Evolutionary conservation across 2,113 vertebrate genomes (phyloP).

Genomic region (Neolamprologus tretocephalus): DNA sequence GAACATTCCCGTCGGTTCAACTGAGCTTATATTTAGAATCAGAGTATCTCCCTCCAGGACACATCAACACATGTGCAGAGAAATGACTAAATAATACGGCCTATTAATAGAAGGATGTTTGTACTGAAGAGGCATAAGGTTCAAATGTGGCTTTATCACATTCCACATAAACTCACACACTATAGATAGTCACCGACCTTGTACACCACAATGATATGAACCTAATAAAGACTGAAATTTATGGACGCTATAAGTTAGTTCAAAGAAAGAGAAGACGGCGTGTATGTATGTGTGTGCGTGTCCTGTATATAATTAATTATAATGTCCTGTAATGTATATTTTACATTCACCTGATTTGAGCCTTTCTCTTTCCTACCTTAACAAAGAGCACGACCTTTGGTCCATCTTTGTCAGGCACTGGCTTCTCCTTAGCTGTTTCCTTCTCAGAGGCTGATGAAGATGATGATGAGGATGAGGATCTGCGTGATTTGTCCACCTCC

Average conservation of each 20-base stretch:
- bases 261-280: background rate
- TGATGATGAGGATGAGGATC: conserved; percentile 31
- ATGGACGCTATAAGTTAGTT: background rate
- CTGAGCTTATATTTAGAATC: conserved; percentile 51
- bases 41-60: background rate
- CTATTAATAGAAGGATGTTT: background rate
- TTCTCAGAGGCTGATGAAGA: conserved; percentile 32
- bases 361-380: conserved; percentile 21
- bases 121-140: background rate
- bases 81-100: background rate
- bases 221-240: background rate
- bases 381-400: background rate
- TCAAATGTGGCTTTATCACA: background rate
- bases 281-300: background rate
- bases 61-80: background rate
- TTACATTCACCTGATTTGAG: background rate
- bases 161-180: background rate
- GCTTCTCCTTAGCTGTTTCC: background rate
- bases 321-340: background rate
- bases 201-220: background rate
- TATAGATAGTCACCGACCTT: background rate
- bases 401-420: background rate
- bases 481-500: background rate
- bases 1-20: conserved; percentile 52
- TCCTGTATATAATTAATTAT: background rate